Evolutionary conservation across 2,888 invertebrate genomes (phyloP).

Genomic region (Dasypogon diadema): DNA sequence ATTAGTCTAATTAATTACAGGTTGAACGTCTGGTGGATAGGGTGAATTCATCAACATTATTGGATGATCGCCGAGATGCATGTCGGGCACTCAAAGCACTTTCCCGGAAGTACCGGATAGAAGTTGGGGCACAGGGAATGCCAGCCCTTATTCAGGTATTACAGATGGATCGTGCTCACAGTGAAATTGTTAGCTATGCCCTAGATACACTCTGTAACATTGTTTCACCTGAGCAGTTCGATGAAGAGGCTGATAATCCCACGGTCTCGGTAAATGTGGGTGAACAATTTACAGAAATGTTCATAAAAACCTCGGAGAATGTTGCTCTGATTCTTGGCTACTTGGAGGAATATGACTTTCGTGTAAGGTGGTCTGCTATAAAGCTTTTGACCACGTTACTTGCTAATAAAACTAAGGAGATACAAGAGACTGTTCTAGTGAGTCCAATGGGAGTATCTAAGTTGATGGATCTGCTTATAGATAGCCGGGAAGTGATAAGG

Average conservation of each 20-base stretch:
- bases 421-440: slow-evolving; percentile 87
- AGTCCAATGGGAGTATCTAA: slow-evolving; percentile 98
- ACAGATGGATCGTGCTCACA: slow-evolving; percentile 88
- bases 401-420: slow-evolving; percentile 85
- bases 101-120: slow-evolving; percentile 91
- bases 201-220: slow-evolving; percentile 94
- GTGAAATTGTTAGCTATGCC: slow-evolving; percentile 92
- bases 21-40: slow-evolving; percentile 94
- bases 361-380: slow-evolving; percentile 91
- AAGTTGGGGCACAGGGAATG: slow-evolving; percentile 96
- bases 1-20: slow-evolving; percentile 67
- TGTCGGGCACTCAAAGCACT: slow-evolving; percentile 93
- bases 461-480: slow-evolving; percentile 94
- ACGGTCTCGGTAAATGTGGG: slow-evolving; percentile 80
- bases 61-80: slow-evolving; percentile 97
- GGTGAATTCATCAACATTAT: slow-evolving; percentile 89
- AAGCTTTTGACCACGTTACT: slow-evolving; percentile 90
- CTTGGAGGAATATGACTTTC: slow-evolving; percentile 95
- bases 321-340: slow-evolving; percentile 84
- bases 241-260: slow-evolving; percentile 82
- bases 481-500: slow-evolving; percentile 93
- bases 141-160: slow-evolving; percentile 83
- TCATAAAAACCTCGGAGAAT: slow-evolving; percentile 89
- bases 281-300: slow-evolving; percentile 97
- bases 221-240: slow-evolving; percentile 83